Evolutionary conservation across 2,797 vertebrate species (phyloP).

Genomic region (Calcarius lapponicus): DNA sequence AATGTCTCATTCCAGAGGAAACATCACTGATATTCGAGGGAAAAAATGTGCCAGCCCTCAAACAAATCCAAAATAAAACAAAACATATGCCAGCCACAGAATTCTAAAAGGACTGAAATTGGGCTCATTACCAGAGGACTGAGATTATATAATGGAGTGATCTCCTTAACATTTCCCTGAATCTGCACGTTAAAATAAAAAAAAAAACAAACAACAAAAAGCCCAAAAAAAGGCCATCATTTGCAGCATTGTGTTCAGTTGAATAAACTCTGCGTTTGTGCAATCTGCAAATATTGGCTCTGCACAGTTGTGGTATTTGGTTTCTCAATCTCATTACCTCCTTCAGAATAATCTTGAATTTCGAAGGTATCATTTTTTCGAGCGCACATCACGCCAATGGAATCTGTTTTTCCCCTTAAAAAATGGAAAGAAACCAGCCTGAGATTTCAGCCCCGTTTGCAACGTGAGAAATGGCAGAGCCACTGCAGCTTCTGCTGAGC

Average conservation of each 20-base stretch:
- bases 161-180: conserved; percentile 34
- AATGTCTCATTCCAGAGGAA: background rate
- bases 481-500: conserved; percentile 8
- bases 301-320: background rate
- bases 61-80: background rate
- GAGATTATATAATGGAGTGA: conserved; percentile 25
- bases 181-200: background rate
- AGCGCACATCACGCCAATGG: background rate
- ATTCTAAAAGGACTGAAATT: background rate
- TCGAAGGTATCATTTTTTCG: background rate
- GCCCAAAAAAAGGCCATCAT: background rate
- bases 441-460: background rate
- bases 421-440: background rate
- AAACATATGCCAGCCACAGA: background rate
- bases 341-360: background rate
- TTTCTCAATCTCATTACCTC: conserved; percentile 31
- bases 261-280: conserved; percentile 43
- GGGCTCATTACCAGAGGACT: conserved; percentile 2
- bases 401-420: background rate
- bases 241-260: conserved; percentile 32
- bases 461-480: conserved; percentile 29
- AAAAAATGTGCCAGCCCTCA: background rate
- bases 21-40: background rate
- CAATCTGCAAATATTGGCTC: conserved; percentile 57
- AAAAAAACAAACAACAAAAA: background rate